Evolutionary conservation across 2,113 vertebrate species (phyloP).

Genomic region (Laticauda laticaudata): DNA sequence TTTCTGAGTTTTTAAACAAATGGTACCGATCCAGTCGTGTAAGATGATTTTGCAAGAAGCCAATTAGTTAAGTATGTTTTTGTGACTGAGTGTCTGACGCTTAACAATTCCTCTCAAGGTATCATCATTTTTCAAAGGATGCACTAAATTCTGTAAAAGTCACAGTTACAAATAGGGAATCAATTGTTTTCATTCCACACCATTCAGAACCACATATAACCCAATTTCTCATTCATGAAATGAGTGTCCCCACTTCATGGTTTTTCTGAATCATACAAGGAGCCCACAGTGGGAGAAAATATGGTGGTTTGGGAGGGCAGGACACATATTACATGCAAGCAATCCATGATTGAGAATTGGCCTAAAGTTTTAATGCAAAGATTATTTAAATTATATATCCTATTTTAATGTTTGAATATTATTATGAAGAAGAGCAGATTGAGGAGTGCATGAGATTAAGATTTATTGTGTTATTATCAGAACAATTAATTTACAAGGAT

Average conservation of each 20-base stretch:
- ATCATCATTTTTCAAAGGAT: not conserved
- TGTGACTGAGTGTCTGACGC: not conserved
- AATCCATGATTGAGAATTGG: not conserved
- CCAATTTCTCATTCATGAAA: not conserved
- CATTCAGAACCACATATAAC: not conserved
- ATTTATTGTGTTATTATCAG: not conserved
- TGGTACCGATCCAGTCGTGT: not conserved
- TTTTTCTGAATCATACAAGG: not conserved
- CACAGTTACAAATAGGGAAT: not conserved
- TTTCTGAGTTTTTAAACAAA: not conserved
- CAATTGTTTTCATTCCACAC: not conserved
- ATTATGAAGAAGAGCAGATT: not conserved
- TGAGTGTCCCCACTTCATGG: not conserved
- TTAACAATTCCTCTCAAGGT: not conserved
- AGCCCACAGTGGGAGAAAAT: not conserved
- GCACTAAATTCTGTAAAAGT: not conserved
- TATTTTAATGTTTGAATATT: not conserved
- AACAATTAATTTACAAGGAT: not conserved
- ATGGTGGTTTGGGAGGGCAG: not conserved
- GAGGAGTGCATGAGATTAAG: not conserved
- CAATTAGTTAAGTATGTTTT: not conserved
- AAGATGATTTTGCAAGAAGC: not conserved
- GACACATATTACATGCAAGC: not conserved
- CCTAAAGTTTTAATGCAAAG: not conserved
- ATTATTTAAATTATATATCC: not conserved